These are phyloP conservation scores for Panthera tigris DNA, from an alignment of 2,113 vertebrate genomes.

Conservation along the genomic window DNA sequence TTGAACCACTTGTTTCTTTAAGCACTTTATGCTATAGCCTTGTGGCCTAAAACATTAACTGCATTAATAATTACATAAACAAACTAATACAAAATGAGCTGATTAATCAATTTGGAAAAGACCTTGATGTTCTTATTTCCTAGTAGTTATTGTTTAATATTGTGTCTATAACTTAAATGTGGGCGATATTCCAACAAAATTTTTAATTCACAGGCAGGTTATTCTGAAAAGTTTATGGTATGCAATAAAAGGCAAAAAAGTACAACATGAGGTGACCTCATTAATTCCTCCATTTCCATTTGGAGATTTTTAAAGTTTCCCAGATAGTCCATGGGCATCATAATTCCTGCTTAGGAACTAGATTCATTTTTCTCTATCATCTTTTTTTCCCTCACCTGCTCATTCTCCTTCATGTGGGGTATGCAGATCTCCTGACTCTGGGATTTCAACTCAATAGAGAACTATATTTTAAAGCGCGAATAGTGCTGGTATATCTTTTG, in stretches of 20 bases:
- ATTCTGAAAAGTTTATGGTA: neutral
- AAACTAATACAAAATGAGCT: slow-evolving; percentile 10
- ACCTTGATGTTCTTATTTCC: neutral
- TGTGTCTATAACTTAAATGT: neutral
- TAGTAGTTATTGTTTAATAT: neutral
- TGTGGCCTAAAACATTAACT: neutral
- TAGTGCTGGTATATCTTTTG: neutral
- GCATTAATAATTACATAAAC: slow-evolving; percentile 14
- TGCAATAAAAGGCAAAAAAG: neutral
- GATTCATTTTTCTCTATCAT: neutral
- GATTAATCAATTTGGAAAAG: slow-evolving; percentile 21
- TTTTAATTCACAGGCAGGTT: neutral
- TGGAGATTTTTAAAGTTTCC: neutral
- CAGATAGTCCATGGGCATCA: neutral
- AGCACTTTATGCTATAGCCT: neutral
- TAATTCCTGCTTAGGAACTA: neutral
- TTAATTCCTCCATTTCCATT: neutral
- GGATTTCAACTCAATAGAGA: neutral
- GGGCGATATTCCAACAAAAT: neutral
- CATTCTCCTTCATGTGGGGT: neutral
- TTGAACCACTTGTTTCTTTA: neutral
- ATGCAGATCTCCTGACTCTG: neutral
- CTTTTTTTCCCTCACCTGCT: neutral
- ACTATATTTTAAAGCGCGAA: neutral
- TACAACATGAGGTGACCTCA: neutral